phyloP scores from a whole-genome alignment of 1,140 invertebrate genomes.

The Platyscapa corneri region DNA sequence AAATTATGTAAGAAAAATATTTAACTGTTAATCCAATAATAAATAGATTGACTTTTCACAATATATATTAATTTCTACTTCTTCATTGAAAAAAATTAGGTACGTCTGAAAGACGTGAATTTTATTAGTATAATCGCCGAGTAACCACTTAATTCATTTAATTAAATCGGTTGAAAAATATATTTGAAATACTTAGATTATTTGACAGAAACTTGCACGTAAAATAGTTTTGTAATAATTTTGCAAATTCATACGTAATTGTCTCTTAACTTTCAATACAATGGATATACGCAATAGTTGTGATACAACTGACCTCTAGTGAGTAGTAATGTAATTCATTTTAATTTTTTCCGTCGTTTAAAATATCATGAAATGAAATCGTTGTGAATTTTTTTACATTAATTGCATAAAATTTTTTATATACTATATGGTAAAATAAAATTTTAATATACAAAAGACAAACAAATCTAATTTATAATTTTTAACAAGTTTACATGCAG shows the following conservation, averaged over 20 bases:
- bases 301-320: slow-evolving; percentile 25
- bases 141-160: not conserved
- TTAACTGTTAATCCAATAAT: not conserved
- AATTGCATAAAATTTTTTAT: not conserved
- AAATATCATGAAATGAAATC: not conserved
- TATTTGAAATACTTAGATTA: not conserved
- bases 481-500: not conserved
- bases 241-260: not conserved
- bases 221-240: not conserved
- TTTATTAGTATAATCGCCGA: not conserved
- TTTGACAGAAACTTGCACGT: not conserved
- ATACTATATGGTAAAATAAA: not conserved
- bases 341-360: slow-evolving; percentile 2
- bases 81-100: not conserved
- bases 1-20: not conserved
- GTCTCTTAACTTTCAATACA: not conserved
- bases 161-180: not conserved
- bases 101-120: not conserved
- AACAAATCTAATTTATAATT: not conserved
- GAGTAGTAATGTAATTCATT: not conserved
- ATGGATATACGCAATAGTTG: not conserved
- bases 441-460: not conserved
- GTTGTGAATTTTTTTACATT: not conserved
- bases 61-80: not conserved
- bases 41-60: not conserved